Evolutionary conservation across 1,140 invertebrate species (phyloP).

Genomic region (Asobara japonica): DNA sequence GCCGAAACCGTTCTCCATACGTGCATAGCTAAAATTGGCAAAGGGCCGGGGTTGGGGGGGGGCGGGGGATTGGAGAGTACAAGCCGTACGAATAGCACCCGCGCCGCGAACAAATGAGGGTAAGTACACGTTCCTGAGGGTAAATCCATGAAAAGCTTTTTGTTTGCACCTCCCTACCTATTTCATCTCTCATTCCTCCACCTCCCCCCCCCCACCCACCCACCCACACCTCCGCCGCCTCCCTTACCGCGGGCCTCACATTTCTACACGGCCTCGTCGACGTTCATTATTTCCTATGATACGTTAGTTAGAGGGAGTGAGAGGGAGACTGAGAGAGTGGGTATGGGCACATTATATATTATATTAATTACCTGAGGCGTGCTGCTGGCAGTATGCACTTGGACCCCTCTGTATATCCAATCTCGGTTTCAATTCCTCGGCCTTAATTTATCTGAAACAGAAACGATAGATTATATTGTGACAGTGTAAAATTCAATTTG

Average conservation of each 20-base stretch:
- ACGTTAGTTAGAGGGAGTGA: constrained; percentile 51
- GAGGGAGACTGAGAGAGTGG: constrained; percentile 7
- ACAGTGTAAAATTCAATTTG: too few relatives aligned
- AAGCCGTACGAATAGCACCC: constrained; percentile 35
- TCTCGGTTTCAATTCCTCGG: neutral
- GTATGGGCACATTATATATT: constrained; percentile 34
- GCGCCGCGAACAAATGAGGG: constrained; percentile 32
- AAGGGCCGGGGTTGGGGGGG: neutral
- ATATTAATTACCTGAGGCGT: constrained; percentile 49
- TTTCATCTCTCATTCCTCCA: neutral
- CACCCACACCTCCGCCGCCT: neutral
- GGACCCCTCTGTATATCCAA: constrained; percentile 24
- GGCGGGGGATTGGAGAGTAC: constrained; percentile 23
- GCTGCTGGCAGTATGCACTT: constrained; percentile 34
- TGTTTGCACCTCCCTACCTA: constrained; percentile 34
- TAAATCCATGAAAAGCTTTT: constrained; percentile 42
- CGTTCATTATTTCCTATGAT: constrained; percentile 46
- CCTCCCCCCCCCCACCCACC: neutral
- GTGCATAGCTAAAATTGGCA: constrained; percentile 14
- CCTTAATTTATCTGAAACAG: constrained; percentile 30
- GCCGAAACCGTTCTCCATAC: neutral
- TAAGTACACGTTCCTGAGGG: constrained; percentile 37
- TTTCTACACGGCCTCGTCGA: constrained; percentile 13
- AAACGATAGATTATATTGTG: neutral
- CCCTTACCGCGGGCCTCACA: neutral